phyloP scores from a whole-genome alignment of 1,140 invertebrate genomes.

The Nasonia giraulti region DNA sequence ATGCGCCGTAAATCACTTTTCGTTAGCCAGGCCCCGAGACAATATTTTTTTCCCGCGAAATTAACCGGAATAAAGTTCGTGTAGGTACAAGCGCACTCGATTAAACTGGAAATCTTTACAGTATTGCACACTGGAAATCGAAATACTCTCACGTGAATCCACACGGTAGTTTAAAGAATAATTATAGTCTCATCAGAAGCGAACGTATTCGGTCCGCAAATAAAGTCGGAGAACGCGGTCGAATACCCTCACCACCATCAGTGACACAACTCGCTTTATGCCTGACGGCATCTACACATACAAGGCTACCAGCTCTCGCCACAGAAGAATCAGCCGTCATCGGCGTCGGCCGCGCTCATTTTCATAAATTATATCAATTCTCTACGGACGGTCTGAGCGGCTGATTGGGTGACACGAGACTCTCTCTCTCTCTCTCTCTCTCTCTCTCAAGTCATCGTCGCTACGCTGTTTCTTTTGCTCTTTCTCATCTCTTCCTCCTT shows the following conservation, averaged over 20 bases:
- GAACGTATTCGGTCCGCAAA: neutral
- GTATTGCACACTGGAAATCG: no score
- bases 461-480: neutral
- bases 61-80: neutral
- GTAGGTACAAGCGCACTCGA: no score
- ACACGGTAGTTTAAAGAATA: no score
- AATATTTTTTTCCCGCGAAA: neutral
- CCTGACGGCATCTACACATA: neutral
- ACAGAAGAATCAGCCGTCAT: slow-evolving; percentile 59
- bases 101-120: no score
- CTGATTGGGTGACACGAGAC: slow-evolving; percentile 65
- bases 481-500: neutral
- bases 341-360: slow-evolving; percentile 66
- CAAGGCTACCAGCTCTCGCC: neutral
- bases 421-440: no score
- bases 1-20: slow-evolving; percentile 44
- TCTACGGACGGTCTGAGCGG: slow-evolving; percentile 57
- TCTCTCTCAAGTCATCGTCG: neutral
- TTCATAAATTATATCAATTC: slow-evolving; percentile 73
- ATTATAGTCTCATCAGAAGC: neutral
- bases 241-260: neutral
- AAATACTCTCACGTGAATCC: no score
- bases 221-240: neutral
- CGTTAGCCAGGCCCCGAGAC: slow-evolving; percentile 12
- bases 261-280: neutral